Base-by-base conservation (phyloP, 1,140 invertebrate species). In the Halictus rubicundus region DNA sequence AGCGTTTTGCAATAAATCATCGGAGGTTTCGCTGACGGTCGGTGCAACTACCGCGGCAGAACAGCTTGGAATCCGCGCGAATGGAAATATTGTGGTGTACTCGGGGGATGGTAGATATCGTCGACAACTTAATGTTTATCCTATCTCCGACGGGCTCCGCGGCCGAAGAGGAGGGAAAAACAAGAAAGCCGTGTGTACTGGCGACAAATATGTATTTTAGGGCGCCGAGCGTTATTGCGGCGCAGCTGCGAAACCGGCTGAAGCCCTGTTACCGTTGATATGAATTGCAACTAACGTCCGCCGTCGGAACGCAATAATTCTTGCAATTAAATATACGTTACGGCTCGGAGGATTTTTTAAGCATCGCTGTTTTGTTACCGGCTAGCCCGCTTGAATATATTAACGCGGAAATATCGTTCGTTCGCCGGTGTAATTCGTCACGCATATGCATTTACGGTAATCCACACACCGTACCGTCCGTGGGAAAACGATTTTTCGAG, bases 401-500 rank as follows among this genome's bases (percentile, higher is more conserved):
- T 79, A 79, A 46, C 69, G 77, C 21, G 19, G 70, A 73, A 73
- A 79, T 73, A 79, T 73, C 77, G 75, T 52, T 57, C 52, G 77
- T 59, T 64, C 77, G 60, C 32, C 49, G 25, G 49, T 73, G 70
- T 66, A 73, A 79, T 79, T 79, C 70, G 57, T 79, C 77, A 73
- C 70, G 49, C 61, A 66, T 79, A 79, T 73, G 61, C 77, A 79
- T 79, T 73, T 65, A 73, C 77, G 75, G 75, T 71, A 70, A 78
- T 78, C 75, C 61, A 79, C 69, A 59, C 60, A 57, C 42, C 10
- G 2, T 14, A 12, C 54, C 19, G 39, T 21, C 2, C 23, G 23
- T 61, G 8, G 32, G 42, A 49, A 78, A 78, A 65, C 39, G 64
- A 32, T 23, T 61, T 69, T 27, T 59, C 61, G 21, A 60, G 49